Conservation (phyloP, 2,113 vertebrate species). For the Oxyruncus cristatus region DNA sequence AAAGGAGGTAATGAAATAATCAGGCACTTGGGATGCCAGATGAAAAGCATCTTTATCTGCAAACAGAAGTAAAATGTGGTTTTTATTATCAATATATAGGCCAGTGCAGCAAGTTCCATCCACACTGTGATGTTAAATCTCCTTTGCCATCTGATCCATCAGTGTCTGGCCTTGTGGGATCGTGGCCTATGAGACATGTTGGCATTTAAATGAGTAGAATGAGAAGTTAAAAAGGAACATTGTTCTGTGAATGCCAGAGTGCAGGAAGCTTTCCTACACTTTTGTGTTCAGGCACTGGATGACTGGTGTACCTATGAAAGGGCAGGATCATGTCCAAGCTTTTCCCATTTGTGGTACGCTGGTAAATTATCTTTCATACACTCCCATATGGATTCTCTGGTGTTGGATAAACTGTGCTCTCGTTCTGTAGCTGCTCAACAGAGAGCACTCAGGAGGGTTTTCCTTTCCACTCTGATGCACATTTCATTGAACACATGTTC, state of each 20-base stretch:
- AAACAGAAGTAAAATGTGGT: background rate
- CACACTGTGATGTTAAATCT: background rate
- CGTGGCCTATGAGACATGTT: background rate
- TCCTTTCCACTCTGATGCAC: background rate
- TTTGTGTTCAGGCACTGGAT: background rate
- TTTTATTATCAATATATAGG: background rate
- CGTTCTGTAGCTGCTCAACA: background rate
- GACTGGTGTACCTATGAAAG: background rate
- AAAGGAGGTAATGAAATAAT: background rate
- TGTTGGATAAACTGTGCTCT: background rate
- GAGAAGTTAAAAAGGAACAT: background rate
- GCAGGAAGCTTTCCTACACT: background rate
- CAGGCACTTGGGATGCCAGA: background rate
- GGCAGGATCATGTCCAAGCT: background rate
- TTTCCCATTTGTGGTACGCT: background rate
- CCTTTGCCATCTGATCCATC: background rate
- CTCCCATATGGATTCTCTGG: background rate
- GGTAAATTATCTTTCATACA: background rate
- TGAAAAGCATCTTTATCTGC: background rate
- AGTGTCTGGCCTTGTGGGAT: background rate
- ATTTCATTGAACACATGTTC: background rate
- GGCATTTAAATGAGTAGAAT: background rate
- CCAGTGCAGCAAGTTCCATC: background rate
- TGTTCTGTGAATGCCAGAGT: background rate
- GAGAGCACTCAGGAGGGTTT: background rate